Conservation (phyloP, 2,888 invertebrate genomes). For the Hylaea fasciaria region DNA sequence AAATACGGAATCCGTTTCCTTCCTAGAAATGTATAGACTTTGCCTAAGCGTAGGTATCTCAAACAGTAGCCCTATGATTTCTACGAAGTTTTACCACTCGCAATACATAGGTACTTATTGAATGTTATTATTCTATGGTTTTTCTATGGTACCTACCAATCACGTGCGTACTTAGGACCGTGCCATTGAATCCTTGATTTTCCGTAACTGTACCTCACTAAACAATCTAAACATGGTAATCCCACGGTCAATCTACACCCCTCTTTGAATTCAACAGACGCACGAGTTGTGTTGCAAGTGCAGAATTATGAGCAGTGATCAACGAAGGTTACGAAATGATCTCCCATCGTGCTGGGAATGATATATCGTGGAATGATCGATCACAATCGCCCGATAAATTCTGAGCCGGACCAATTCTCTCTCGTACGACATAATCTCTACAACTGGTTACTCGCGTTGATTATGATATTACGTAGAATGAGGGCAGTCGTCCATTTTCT, state of each 20-base stretch:
- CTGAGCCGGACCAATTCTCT: background rate
- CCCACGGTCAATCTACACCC: constrained; percentile 17
- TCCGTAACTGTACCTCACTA: constrained; percentile 5
- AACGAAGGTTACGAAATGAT: constrained; percentile 23
- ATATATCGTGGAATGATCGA: background rate
- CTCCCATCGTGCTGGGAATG: constrained; percentile 21
- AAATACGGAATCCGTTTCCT: no score
- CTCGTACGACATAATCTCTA: no score
- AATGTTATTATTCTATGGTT: no score
- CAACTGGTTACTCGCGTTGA: no score
- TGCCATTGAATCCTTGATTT: constrained; percentile 10
- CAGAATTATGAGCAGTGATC: constrained; percentile 18
- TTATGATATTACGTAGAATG: no score
- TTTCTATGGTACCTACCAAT: background rate
- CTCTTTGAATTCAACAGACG: constrained; percentile 17
- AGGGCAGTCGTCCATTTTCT: no score
- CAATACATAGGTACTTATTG: no score
- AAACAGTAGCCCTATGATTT: no score
- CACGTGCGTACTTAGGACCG: background rate
- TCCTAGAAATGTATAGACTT: no score
- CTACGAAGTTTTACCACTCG: no score
- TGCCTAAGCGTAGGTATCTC: no score
- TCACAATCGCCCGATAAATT: constrained; percentile 4
- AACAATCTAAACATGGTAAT: constrained; percentile 18
- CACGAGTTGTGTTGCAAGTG: constrained; percentile 24